Evolutionary conservation across 1,140 invertebrate species (phyloP).

Genomic region (Drosophila rhopaloa): DNA sequence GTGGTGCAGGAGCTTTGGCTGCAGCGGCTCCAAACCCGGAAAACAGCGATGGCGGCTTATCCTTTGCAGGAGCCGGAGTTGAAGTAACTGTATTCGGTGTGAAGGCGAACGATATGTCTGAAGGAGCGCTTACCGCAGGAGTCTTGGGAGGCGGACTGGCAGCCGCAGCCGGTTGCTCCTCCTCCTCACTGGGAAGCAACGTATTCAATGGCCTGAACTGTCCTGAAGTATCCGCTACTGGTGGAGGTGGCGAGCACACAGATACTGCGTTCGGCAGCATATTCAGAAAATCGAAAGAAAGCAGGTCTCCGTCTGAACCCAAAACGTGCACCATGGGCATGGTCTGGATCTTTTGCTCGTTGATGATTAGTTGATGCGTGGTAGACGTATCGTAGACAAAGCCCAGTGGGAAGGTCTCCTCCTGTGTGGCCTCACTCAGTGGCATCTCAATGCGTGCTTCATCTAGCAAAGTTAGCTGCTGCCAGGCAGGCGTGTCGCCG

Average conservation of each 20-base stretch:
- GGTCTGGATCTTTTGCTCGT: conserved; percentile 86
- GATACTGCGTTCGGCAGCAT: conserved; percentile 85
- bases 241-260: conserved; percentile 87
- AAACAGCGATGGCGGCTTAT: conserved; percentile 56
- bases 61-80: conserved; percentile 68
- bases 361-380: conserved; percentile 86
- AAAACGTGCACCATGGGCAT: conserved; percentile 89
- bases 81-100: conserved; percentile 64
- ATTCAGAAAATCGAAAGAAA: conserved; percentile 90
- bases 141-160: neutral
- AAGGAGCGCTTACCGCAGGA: conserved; percentile 5
- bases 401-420: conserved; percentile 91
- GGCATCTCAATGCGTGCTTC: conserved; percentile 90
- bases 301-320: conserved; percentile 89
- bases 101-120: conserved; percentile 70
- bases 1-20: conserved; percentile 21
- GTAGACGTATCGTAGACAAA: conserved; percentile 88
- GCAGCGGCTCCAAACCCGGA: conserved; percentile 45
- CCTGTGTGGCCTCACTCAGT: conserved; percentile 86
- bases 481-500: conserved; percentile 87
- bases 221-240: conserved; percentile 85
- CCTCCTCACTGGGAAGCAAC: conserved; percentile 13
- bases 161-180: neutral
- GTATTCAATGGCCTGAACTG: conserved; percentile 66
- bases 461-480: conserved; percentile 88